Evolutionary conservation across 2,888 invertebrate species (phyloP), one percentile per base, ranked within the genome.

Genomic region (Emmelina monodactyla): DNA sequence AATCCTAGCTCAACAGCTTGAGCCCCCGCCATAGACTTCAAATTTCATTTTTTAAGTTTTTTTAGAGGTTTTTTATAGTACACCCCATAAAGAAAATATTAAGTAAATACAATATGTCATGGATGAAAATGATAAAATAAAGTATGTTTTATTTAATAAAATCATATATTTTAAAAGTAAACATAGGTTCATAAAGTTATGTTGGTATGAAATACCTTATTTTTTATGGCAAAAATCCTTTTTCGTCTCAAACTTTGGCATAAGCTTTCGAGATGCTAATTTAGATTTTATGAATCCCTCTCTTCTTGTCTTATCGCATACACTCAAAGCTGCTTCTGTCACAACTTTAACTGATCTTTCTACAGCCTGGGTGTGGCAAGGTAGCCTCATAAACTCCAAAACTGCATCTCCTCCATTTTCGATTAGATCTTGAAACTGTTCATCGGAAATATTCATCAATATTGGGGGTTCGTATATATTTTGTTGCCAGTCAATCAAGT

Each of bases 401-500:
- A 38, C 32, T 11, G 32, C 35, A 28, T 43, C 39, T 34, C 38
- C 40, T 33, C 34, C 38, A 36, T 33, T 30, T 35, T 22, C 32
- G 25, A 40, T 29, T 29, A 46, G 32, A 11, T 34, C 14, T 30
- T 31, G 19, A 7, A 42, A 9, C 14, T 40, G 16, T 41, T 43
- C 38, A 11, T 45, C 37, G 13, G 37, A 31, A 35, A 45, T 12
- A 25, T n/a, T 4, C 37, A 34, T 41, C 14, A 47, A 37, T 34
- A 41, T 28, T 14, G 39, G 38, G 31, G 41, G 41, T 25, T 41
- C 34, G 7, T 39, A 35, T 31, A 45, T 36, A 10, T 40, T 32
- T 32, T 42, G 25, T 16, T 49, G 48, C 47, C 46, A 50, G 14
- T 46, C 22, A 10, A 49, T 44, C 7, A 50, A 19, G 31, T 47